These are phyloP conservation scores for Cordilura impudica DNA, from an alignment of 2,888 invertebrate species.

Conservation along the genomic window DNA sequence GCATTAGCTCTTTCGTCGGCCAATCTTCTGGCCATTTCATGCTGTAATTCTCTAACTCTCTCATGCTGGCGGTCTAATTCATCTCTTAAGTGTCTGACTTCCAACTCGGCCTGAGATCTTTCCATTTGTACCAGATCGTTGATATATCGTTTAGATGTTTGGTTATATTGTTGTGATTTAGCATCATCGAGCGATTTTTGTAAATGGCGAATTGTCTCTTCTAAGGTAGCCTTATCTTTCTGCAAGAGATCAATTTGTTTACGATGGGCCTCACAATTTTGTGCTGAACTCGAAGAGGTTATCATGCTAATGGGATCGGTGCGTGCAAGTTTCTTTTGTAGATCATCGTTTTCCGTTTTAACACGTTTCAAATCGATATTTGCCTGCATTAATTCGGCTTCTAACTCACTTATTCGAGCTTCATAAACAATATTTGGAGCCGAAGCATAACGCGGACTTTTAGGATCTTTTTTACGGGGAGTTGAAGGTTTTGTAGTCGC, in stretches of 20 bases:
- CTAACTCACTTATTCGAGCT: conserved; percentile 89
- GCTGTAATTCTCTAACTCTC: conserved; percentile 86
- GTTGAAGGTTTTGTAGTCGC: conserved; percentile 17
- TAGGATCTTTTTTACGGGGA: conserved; percentile 62
- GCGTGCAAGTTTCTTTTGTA: conserved; percentile 75
- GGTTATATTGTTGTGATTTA: conserved; percentile 78
- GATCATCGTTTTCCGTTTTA: conserved; percentile 82
- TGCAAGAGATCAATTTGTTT: conserved; percentile 85
- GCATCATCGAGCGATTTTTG: conserved; percentile 83
- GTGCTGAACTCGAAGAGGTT: conserved; percentile 72
- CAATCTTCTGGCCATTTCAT: conserved; percentile 85
- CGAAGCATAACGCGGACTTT: conserved; percentile 79
- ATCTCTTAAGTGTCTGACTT: conserved; percentile 86
- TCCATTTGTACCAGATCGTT: conserved; percentile 88
- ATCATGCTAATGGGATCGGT: conserved; percentile 67
- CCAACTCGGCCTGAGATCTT: conserved; percentile 86
- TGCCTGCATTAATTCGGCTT: conserved; percentile 88
- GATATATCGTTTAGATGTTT: conserved; percentile 82
- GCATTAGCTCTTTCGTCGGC: conserved; percentile 86
- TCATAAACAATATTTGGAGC: conserved; percentile 90
- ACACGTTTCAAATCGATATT: conserved; percentile 87
- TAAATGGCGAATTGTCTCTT: conserved; percentile 84
- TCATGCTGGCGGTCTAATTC: conserved; percentile 88
- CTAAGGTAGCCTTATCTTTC: conserved; percentile 84
- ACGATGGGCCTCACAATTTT: conserved; percentile 80